Conservation (phyloP, 2,797 vertebrate species). For the Cossypha caffra region DNA sequence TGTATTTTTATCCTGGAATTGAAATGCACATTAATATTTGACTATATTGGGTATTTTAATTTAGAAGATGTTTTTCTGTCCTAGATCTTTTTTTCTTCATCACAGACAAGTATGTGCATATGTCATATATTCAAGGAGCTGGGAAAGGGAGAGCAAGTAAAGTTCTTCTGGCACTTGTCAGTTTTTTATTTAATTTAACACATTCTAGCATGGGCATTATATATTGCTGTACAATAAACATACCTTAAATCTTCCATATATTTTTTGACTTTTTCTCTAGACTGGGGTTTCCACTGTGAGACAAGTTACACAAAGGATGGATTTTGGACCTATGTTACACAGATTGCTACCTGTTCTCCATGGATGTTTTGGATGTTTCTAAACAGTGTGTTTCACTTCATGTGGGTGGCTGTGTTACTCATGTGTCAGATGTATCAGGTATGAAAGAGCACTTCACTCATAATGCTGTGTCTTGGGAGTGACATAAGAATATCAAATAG, state of each 20-base stretch:
- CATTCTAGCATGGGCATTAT: neutral
- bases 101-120: neutral
- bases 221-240: neutral
- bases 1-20: neutral
- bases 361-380: constrained; percentile 99
- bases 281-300: constrained; percentile 95
- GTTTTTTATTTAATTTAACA: neutral
- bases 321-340: constrained; percentile 95
- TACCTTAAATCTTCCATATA: neutral
- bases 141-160: neutral
- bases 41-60: neutral
- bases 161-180: neutral
- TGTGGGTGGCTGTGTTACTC: constrained; percentile 98
- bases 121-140: neutral
- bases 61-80: neutral
- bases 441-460: constrained; percentile 1
- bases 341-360: constrained; percentile 95
- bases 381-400: constrained; percentile 97
- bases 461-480: neutral
- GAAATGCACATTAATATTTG: neutral
- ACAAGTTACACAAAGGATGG: constrained; percentile 93
- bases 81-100: neutral
- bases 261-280: constrained; percentile 69
- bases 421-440: constrained; percentile 99
- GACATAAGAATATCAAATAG: neutral